phyloP scores from a whole-genome alignment of 2,888 invertebrate genomes.

The Polietes domitor region DNA sequence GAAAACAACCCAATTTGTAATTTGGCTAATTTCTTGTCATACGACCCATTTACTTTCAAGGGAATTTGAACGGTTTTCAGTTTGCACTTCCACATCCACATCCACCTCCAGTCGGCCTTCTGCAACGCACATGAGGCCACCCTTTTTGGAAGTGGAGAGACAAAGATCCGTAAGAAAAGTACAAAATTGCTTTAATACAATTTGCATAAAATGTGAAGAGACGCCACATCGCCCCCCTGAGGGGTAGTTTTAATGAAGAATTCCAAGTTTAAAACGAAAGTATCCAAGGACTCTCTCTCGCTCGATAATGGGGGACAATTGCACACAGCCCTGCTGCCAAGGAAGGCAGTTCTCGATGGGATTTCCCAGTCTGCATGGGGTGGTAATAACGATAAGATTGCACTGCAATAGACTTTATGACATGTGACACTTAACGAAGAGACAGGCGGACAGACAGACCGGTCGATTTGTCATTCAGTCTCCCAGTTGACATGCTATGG shows the following conservation, averaged over 20 bases:
- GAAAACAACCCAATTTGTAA: conserved; percentile 65
- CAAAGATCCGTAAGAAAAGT: conserved; percentile 18
- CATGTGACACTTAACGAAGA: conserved; percentile 19
- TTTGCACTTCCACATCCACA: not conserved
- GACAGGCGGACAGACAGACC: not conserved
- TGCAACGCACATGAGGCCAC: conserved; percentile 23
- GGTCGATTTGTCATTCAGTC: conserved; percentile 7
- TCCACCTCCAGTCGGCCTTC: conserved; percentile 17
- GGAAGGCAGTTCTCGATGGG: not conserved
- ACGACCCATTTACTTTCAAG: conserved; percentile 66
- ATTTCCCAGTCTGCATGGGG: not conserved
- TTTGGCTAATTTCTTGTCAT: conserved; percentile 67
- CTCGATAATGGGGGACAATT: conserved; percentile 19
- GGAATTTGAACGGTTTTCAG: conserved; percentile 49
- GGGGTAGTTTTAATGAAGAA: conserved; percentile 39
- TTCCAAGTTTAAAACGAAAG: conserved; percentile 22
- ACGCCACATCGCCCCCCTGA: conserved; percentile 51
- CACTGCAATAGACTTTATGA: conserved; percentile 13
- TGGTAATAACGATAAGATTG: not conserved
- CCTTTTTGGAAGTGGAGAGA: conserved; percentile 28
- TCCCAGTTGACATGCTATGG: not conserved
- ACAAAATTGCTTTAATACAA: conserved; percentile 66
- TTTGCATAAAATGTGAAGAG: conserved; percentile 60
- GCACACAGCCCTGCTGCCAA: not conserved
- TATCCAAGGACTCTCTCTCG: conserved; percentile 1